Evolutionary conservation across 2,888 invertebrate species (phyloP).

Genomic region (Altica lythri): DNA sequence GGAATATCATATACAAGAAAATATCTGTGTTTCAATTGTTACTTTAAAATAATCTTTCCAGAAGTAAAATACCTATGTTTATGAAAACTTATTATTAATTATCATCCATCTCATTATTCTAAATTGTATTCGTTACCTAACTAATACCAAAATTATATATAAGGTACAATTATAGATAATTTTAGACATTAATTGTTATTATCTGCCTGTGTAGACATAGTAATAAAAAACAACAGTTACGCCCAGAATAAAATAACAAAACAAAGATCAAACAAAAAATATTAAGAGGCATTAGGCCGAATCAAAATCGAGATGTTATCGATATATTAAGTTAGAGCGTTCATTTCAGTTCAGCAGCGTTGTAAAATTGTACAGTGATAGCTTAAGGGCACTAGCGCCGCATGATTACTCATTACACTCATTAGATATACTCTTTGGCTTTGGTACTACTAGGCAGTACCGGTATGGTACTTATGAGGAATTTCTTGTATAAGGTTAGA

Average conservation of each 20-base stretch:
- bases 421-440: conserved; percentile 31
- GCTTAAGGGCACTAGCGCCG: conserved; percentile 31
- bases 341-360: conserved; percentile 21
- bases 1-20: too few relatives aligned
- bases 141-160: too few relatives aligned
- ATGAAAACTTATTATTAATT: too few relatives aligned
- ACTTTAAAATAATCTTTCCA: too few relatives aligned
- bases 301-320: conserved; percentile 24
- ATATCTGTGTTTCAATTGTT: too few relatives aligned
- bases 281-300: conserved; percentile 10
- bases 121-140: too few relatives aligned
- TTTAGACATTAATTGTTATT: too few relatives aligned
- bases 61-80: too few relatives aligned
- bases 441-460: conserved; percentile 29
- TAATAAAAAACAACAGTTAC: neutral
- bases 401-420: conserved; percentile 41
- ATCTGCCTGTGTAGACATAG: neutral
- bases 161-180: too few relatives aligned
- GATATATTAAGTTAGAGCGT: conserved; percentile 22
- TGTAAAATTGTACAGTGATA: conserved; percentile 12
- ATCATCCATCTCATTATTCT: too few relatives aligned
- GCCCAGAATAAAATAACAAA: neutral
- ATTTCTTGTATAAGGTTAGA: conserved; percentile 13
- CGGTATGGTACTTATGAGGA: conserved; percentile 25
- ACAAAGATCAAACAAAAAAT: conserved; percentile 8